phyloP scores from a whole-genome alignment of 1,140 invertebrate genomes.

The Drosophila busckii region DNA sequence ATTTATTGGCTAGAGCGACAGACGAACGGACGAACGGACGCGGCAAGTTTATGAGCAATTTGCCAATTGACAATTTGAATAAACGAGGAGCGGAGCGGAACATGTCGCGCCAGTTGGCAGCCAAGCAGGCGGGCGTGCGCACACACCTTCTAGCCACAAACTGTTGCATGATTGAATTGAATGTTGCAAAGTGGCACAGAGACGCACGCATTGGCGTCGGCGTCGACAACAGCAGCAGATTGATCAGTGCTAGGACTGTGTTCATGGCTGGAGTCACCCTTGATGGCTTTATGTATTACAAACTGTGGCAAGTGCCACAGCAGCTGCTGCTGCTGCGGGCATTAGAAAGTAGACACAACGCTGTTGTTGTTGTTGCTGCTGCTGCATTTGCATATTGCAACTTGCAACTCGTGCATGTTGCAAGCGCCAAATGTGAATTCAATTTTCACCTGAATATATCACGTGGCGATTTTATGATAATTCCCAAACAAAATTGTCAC shows the following conservation, averaged over 20 bases:
- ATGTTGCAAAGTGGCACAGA: constrained; percentile 29
- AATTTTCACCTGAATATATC: constrained; percentile 35
- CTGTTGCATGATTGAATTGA: constrained; percentile 39
- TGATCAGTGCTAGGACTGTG: no score
- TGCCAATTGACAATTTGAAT: constrained; percentile 53
- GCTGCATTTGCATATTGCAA: constrained; percentile 8
- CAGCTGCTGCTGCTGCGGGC: constrained; percentile 6
- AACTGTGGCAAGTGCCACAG: constrained; percentile 1
- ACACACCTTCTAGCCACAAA: constrained; percentile 19
- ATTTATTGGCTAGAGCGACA: constrained; percentile 45
- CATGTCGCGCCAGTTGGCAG: constrained; percentile 12
- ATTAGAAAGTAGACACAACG: constrained; percentile 25
- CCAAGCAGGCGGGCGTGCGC: neutral
- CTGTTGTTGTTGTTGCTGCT: neutral
- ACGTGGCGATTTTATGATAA: constrained; percentile 47
- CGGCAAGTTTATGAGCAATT: constrained; percentile 58
- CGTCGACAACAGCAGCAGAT: neutral
- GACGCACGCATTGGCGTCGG: constrained; percentile 6
- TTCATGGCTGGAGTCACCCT: constrained; percentile 5
- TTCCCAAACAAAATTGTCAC: constrained; percentile 14
- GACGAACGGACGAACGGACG: constrained; percentile 6
- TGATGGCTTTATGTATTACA: no score
- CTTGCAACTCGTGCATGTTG: constrained; percentile 22
- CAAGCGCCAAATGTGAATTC: constrained; percentile 14
- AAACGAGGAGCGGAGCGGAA: constrained; percentile 26